Evolutionary conservation across 2,888 invertebrate species (phyloP).

Genomic region (Calliphora vomitoria): DNA sequence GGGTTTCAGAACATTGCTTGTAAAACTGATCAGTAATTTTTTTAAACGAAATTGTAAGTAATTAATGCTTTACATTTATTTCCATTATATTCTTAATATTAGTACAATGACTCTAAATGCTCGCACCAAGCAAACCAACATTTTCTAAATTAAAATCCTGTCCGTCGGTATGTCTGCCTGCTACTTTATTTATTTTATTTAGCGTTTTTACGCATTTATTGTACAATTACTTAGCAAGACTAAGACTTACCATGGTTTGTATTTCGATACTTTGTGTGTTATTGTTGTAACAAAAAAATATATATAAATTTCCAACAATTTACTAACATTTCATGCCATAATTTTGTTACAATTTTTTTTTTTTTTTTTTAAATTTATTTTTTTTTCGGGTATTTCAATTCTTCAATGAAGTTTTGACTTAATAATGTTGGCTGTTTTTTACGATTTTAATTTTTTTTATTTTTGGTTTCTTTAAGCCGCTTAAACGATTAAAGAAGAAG

Average conservation of each 20-base stretch:
- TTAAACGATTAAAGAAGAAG: constrained; percentile 70
- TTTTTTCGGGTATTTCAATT: constrained; percentile 18
- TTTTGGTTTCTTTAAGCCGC: constrained; percentile 62
- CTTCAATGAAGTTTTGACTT: constrained; percentile 46
- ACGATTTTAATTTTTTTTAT: not conserved
- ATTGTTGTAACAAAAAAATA: not conserved
- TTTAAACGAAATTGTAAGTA: too few relatives aligned
- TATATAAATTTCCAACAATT: not conserved
- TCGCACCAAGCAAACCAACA: not conserved
- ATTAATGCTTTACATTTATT: too few relatives aligned
- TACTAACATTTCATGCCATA: not conserved
- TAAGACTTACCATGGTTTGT: not conserved
- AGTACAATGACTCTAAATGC: not conserved
- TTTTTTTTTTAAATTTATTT: not conserved
- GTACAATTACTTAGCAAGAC: constrained; percentile 16
- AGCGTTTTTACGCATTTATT: constrained; percentile 41
- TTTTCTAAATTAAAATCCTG: not conserved
- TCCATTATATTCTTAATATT: too few relatives aligned
- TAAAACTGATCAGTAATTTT: too few relatives aligned
- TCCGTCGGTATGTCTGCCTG: not conserved
- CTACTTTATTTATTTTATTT: constrained; percentile 6
- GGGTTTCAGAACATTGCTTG: too few relatives aligned
- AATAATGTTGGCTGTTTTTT: constrained; percentile 8
- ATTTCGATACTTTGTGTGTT: not conserved
- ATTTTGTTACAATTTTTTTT: constrained; percentile 7